Conservation (phyloP, 2,888 invertebrate genomes). For the Mythimna lalbum region DNA sequence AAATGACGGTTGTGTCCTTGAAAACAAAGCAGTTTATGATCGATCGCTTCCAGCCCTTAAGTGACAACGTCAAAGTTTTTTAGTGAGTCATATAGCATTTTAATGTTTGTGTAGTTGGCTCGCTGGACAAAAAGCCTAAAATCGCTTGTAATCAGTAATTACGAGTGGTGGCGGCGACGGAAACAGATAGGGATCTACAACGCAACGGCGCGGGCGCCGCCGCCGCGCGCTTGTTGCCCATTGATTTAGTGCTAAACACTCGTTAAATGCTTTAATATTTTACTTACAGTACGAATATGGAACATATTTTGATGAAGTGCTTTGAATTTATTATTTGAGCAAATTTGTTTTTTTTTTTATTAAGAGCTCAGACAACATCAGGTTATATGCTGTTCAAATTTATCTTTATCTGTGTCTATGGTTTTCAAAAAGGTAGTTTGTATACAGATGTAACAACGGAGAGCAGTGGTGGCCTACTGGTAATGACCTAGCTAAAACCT, state of each 20-base stretch:
- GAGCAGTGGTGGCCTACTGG: too few species aligned
- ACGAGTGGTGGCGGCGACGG: constrained; percentile 78
- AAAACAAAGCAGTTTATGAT: constrained; percentile 27
- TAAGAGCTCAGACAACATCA: background rate
- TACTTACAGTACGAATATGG: constrained; percentile 32
- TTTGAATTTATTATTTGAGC: constrained; percentile 10
- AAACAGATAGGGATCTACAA: constrained; percentile 83
- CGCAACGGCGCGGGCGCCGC: constrained; percentile 65
- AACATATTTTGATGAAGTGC: constrained; percentile 33
- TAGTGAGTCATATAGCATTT: constrained; percentile 52
- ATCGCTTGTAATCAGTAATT: constrained; percentile 86
- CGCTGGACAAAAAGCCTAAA: constrained; percentile 78
- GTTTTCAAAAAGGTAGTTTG: background rate
- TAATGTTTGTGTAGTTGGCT: constrained; percentile 49
- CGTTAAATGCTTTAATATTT: constrained; percentile 72
- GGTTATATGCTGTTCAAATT: background rate
- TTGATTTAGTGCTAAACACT: constrained; percentile 84
- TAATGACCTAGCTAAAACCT: too few species aligned
- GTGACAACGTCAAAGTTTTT: constrained; percentile 21
- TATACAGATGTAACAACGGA: too few species aligned
- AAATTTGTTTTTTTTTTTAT: background rate
- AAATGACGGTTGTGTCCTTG: constrained; percentile 21
- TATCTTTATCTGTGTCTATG: background rate
- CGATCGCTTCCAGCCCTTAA: constrained; percentile 27
- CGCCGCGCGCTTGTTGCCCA: constrained; percentile 70